Evolutionary conservation across 2,797 vertebrate genomes (phyloP).

Genomic region (Sciurus vulgaris): DNA sequence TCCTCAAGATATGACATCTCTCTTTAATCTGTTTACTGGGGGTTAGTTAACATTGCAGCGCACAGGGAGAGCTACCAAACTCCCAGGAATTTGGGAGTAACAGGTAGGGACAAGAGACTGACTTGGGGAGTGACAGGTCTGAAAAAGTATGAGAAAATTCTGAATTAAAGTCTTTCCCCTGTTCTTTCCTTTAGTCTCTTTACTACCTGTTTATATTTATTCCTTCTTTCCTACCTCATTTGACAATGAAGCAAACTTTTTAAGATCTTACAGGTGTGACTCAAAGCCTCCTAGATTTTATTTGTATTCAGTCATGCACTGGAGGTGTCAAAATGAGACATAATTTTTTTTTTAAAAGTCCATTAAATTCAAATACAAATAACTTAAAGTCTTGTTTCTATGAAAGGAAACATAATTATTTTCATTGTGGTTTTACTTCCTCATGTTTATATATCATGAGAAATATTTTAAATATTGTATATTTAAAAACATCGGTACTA

Average conservation of each 20-base stretch:
- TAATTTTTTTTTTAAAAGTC: not conserved
- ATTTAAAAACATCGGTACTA: not conserved
- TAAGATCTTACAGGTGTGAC: not conserved
- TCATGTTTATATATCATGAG: not conserved
- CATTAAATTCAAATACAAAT: not conserved
- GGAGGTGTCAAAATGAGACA: not conserved
- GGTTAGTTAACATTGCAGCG: no score
- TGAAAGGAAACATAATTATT: not conserved
- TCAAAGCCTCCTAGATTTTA: conserved; percentile 21
- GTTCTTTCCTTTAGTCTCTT: no score
- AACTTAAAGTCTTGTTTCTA: not conserved
- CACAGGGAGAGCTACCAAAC: no score
- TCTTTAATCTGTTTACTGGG: no score
- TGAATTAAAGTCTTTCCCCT: no score
- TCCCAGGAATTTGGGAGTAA: no score
- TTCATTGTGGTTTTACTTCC: not conserved
- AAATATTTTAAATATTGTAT: not conserved
- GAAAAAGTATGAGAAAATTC: no score
- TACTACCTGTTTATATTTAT: no score
- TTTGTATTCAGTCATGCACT: not conserved
- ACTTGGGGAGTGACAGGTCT: no score
- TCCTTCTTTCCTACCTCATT: not conserved
- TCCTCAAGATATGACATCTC: no score
- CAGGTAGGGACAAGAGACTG: no score
- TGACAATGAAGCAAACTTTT: not conserved